A percentile compares a stretch with the other conserved stretches of the same genome.
Evolutionary conservation across 1,140 invertebrate genomes (phyloP).

Genomic region (Adelges cooleyi): DNA sequence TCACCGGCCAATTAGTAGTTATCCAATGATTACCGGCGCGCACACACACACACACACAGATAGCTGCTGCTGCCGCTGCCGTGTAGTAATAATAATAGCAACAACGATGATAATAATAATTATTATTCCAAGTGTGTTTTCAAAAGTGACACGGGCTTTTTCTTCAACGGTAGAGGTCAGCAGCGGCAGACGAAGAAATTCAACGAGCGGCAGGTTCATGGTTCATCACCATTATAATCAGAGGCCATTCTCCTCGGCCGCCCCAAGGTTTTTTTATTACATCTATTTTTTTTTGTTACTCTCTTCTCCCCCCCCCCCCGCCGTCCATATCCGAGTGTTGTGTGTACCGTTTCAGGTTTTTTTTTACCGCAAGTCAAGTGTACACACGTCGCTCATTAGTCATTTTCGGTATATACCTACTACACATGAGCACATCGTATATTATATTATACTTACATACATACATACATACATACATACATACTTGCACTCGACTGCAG

Average conservation of each 20-base stretch:
- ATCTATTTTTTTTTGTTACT: constrained; percentile 15
- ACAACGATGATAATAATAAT: too few relatives aligned
- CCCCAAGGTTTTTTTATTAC: constrained; percentile 26
- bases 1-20: too few relatives aligned
- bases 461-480: not conserved
- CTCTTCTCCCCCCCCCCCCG: not conserved
- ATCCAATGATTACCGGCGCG: too few relatives aligned
- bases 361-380: constrained; percentile 17
- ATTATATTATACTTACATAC: too few relatives aligned
- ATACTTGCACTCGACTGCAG: not conserved
- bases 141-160: constrained; percentile 10
- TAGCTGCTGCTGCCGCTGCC: too few relatives aligned
- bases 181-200: constrained; percentile 10
- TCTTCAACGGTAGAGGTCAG: constrained; percentile 4
- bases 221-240: constrained; percentile 24
- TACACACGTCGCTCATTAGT: constrained; percentile 27
- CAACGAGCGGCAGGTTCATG: not conserved
- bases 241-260: constrained; percentile 25
- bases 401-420: constrained; percentile 16
- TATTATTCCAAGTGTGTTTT: not conserved
- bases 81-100: too few relatives aligned
- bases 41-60: too few relatives aligned
- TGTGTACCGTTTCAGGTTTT: constrained; percentile 16
- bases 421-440: too few relatives aligned
- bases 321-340: not conserved